Evolutionary conservation across 37 sponge, comb jelly and placozoan species (phyloP).

Genomic region (Chondrosia reniformis): DNA sequence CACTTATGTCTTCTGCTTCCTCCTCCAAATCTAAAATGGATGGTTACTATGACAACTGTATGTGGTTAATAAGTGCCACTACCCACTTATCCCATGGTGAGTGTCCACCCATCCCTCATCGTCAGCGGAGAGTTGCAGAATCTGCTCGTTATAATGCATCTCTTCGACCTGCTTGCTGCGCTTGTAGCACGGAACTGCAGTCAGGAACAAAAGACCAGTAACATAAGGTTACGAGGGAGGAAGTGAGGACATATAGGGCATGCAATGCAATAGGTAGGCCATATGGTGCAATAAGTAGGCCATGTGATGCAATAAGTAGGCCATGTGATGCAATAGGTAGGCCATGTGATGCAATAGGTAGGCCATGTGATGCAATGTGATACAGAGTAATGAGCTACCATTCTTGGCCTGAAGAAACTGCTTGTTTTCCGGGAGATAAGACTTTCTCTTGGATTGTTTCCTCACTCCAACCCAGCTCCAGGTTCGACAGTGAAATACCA

Average conservation of each 20-base stretch:
- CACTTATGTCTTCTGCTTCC: conserved; percentile 41
- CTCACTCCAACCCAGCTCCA: conserved; percentile 89
- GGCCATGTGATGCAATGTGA: too few species aligned
- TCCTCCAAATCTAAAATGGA: conserved; percentile 34
- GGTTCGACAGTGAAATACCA: conserved; percentile 97
- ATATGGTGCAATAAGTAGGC: too few species aligned
- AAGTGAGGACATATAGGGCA: too few species aligned
- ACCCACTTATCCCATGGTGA: conserved; percentile 71
- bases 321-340: too few species aligned
- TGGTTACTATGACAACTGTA: too few species aligned
- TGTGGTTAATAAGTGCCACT: too few species aligned
- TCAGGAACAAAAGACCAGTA: too few species aligned
- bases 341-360: too few species aligned
- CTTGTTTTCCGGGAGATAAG: conserved; percentile 83
- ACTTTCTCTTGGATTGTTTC: conserved; percentile 60
- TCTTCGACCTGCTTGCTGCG: conserved; percentile 84
- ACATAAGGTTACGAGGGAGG: too few species aligned
- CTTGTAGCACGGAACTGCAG: conserved; percentile 89
- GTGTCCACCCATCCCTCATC: conserved; percentile 99
- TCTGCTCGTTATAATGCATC: conserved; percentile 74
- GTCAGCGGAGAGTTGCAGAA: conserved; percentile 75
- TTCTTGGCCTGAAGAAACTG: conserved; percentile 92
- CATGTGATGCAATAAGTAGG: too few species aligned
- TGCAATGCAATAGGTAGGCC: too few species aligned
- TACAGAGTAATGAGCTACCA: too few species aligned